Evolutionary conservation across 1,140 invertebrate genomes (phyloP).

Genomic region (Samia ricini): DNA sequence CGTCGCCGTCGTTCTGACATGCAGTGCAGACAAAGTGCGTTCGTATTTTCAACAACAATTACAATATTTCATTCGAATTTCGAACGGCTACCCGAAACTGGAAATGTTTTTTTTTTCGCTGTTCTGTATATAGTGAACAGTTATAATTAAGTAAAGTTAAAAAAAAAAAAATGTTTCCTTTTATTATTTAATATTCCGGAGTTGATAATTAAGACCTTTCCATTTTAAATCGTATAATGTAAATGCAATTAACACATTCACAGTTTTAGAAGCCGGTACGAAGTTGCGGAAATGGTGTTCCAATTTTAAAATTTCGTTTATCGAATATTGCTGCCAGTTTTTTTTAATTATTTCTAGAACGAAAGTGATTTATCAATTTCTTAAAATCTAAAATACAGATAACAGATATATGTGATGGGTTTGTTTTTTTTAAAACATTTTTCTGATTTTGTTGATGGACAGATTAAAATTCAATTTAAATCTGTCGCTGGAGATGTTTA

Average conservation of each 20-base stretch:
- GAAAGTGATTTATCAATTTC: background rate
- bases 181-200: background rate
- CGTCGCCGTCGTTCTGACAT: slow-evolving; percentile 5
- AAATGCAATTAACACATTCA: background rate
- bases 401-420: background rate
- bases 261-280: background rate
- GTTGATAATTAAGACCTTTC: background rate
- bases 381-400: no score
- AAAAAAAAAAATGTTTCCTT: no score
- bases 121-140: no score
- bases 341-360: background rate
- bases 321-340: background rate
- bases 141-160: no score
- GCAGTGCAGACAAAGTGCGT: slow-evolving; percentile 6
- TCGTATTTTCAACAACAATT: slow-evolving; percentile 2
- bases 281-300: slow-evolving; percentile 4
- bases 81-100: background rate
- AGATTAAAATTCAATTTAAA: no score
- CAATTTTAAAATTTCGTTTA: slow-evolving; percentile 17
- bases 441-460: no score
- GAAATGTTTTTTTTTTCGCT: no score
- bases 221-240: background rate
- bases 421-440: no score
- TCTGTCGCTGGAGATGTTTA: no score
- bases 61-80: background rate